Percentiles rank a stretch among this genome's conserved stretches.
Evolutionary conservation across 2,888 invertebrate genomes (phyloP).

Genomic region (Drosophila niveifrons): DNA sequence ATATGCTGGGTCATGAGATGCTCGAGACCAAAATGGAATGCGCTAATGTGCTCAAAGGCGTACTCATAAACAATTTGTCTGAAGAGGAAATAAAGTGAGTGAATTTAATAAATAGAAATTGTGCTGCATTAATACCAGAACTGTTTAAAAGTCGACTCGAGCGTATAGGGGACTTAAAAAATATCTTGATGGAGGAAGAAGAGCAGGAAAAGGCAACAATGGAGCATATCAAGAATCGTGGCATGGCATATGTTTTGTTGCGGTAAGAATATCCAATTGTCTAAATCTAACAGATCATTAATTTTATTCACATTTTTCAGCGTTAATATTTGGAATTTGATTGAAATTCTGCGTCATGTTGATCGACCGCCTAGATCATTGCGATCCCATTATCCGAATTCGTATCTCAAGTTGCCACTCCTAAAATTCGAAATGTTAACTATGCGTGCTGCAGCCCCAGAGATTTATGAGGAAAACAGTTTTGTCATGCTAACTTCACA

Average conservation of each 20-base stretch:
- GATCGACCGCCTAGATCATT: conserved; percentile 66
- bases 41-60: conserved; percentile 75
- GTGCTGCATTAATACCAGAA: rapidly evolving
- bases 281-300: neutral
- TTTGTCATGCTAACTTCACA: conserved; percentile 27
- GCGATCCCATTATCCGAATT: conserved; percentile 78
- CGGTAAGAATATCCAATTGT: conserved; percentile 58
- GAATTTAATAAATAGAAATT: neutral
- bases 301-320: conserved; percentile 46
- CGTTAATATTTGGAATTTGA: conserved; percentile 78
- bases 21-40: conserved; percentile 75
- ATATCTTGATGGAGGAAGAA: conserved; percentile 54
- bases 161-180: conserved; percentile 72
- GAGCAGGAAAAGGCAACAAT: conserved; percentile 55
- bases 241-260: conserved; percentile 77
- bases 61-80: conserved; percentile 81
- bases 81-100: conserved; percentile 82
- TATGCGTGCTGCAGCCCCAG: conserved; percentile 80
- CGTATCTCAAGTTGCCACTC: conserved; percentile 82
- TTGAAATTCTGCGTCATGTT: conserved; percentile 82
- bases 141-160: conserved; percentile 65
- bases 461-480: conserved; percentile 82
- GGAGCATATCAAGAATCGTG: conserved; percentile 74
- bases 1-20: conserved; percentile 74
- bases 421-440: conserved; percentile 82